Conservation (phyloP, 2,888 invertebrate species). For the Latheticus oryzae region DNA sequence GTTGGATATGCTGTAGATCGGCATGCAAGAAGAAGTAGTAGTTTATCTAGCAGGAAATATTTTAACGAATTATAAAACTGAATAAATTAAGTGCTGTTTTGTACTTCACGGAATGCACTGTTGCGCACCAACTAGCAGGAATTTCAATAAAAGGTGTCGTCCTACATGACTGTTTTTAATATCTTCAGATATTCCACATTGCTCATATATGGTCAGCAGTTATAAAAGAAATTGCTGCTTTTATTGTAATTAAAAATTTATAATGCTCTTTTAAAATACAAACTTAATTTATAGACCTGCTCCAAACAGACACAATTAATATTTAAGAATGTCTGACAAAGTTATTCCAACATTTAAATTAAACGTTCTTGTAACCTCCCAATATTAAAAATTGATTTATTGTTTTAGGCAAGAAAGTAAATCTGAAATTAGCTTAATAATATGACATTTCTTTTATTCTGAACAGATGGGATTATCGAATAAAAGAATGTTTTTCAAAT, state of each 20-base stretch:
- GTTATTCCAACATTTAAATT: conserved; percentile 24
- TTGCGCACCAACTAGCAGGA: conserved; percentile 24
- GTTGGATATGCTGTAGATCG: conserved; percentile 44
- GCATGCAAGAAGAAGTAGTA: conserved; percentile 45
- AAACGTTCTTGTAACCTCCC: conserved; percentile 16
- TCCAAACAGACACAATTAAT: conserved; percentile 25
- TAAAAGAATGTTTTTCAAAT: too few species aligned
- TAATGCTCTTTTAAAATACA: conserved; percentile 23
- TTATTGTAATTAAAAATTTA: conserved; percentile 36
- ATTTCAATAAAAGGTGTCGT: conserved; percentile 33
- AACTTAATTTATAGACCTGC: conserved; percentile 32
- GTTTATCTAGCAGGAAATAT: conserved; percentile 51
- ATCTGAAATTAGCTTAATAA: too few species aligned
- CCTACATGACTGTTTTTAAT: conserved; percentile 26
- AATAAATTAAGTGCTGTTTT: conserved; percentile 40
- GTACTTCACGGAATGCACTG: conserved; percentile 19
- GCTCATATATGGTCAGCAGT: conserved; percentile 18
- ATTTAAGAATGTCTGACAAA: conserved; percentile 27
- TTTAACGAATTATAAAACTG: conserved; percentile 49
- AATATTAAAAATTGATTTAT: conserved; percentile 31
- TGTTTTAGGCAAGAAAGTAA: conserved; percentile 2
- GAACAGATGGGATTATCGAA: too few species aligned
- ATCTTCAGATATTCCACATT: conserved; percentile 15
- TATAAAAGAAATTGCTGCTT: conserved; percentile 23
- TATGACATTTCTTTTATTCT: too few species aligned